Base-by-base conservation (phyloP, 2,888 invertebrate species). In the Sthenelais limicola region DNA sequence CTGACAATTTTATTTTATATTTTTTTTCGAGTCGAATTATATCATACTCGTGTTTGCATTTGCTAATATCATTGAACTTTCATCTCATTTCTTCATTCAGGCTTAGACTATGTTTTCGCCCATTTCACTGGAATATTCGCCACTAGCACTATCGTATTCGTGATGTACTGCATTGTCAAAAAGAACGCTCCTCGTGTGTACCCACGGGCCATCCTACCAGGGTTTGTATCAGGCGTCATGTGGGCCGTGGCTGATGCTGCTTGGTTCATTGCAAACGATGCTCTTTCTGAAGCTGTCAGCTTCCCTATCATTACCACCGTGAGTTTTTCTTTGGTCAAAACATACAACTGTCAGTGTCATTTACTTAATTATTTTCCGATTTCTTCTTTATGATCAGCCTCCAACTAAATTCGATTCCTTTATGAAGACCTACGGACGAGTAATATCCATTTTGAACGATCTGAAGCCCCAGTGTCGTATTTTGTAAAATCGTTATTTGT, bases 201-300 rank as follows among this genome's bases (percentile, higher is more conserved):
- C 72, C 84, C 86, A 0, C 78, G 81, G 28, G 84, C 84, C n/a
- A 84, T 88, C 49, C 79, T 89, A 32, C 90, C 90, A 1, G 88
- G 87, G 7, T 78, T 89, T 48, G 74, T 86, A n/a, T 86, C 88
- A 3, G 90, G 90, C 0, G 52, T 86, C 9, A 84, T 90, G 84
- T 90, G 90, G 90, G 87, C 84, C 3, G 77, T 88, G 7, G 90
- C 88, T 26, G 87, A 88, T n/a, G 80, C 86, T 4, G 81, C 84
- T 43, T 90, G 89, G 84, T 89, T 90, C 81, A 80, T 90, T 18
- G 89, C 90, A 32, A 90, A 90, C 80, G 83, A 86, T 71, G 81
- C 82, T 2, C 82, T 90, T 32, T 88, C 88, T 0, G 88, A 89
- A 76, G 82, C 89, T n/a, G 86, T 89, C 69, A 86, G 88, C 28